Evolutionary conservation across 1,140 invertebrate species (phyloP), one percentile per base, ranked within the genome.

Genomic region (Drosophila busckii): DNA sequence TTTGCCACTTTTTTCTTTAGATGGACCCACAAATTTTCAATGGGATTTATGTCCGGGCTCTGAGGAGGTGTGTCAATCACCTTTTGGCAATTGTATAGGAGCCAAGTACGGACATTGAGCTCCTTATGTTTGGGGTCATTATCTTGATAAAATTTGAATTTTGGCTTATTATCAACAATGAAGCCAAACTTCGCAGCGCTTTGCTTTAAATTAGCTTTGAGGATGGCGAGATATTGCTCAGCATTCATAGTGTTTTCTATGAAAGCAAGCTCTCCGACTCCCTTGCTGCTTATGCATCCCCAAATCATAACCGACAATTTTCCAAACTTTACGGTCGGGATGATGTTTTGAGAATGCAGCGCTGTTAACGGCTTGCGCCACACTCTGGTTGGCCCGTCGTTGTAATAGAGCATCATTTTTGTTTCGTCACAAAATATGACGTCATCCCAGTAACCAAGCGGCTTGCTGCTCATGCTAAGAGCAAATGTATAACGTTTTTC

Each of bases 61-160:
- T 44, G 20, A 4, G 29, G 26, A n/a, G 37, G 37, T 23, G 48
- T 52, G 10, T 52, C 48, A 4, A 52, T 40, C 4, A 52, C 37
- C 7, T 52, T 52, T 3, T n/a, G 12, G 6, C 28, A 41, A 10
- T 32, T 41, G 20, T 52, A 52, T 4, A 41, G 12, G 0, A 41
- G 35, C 48, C 48, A 41, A 3, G 15, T 41, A 7, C 26, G 32
- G 9, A 28, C 26, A 6, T 28, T 28, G 2, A 28, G 1, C 26
- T 28, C 26, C 2, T 28, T 28, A n/a, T n/a, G n/a, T n/a, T n/a
- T n/a, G n/a, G n/a, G n/a, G n/a, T n/a, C n/a, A n/a, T n/a, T n/a
- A n/a, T n/a, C n/a, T n/a, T n/a, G 26, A 9, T 28, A 28, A 9
- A 28, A 28, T 9, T 28, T 28, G 12, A 4, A 28, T 10, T 8